These are phyloP conservation scores for Siphlonurus alternatus DNA, from an alignment of 2,888 invertebrate genomes.

Conservation along the genomic window DNA sequence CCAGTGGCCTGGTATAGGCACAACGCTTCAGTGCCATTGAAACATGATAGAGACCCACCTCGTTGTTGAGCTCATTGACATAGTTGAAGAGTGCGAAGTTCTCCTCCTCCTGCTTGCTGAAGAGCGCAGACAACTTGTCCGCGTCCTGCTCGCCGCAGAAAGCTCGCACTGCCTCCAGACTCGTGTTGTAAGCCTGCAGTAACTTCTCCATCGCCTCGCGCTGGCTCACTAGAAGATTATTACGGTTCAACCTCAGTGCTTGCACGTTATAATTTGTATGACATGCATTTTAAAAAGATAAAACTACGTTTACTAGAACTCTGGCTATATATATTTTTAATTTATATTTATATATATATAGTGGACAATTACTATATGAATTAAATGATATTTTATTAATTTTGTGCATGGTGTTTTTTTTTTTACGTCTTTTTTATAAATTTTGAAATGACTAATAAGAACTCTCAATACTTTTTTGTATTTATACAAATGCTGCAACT, in stretches of 20 bases:
- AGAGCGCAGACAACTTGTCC: constrained; percentile 43
- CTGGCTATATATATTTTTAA: no score
- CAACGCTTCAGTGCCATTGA: no score
- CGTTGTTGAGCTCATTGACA: constrained; percentile 74
- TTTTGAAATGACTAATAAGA: no score
- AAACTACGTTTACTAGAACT: no score
- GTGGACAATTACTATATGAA: neutral
- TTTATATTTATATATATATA: neutral
- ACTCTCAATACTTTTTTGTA: no score
- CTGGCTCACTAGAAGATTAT: constrained; percentile 28
- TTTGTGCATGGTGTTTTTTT: no score
- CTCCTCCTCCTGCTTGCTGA: constrained; percentile 71
- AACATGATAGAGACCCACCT: constrained; percentile 23
- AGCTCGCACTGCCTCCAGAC: constrained; percentile 54
- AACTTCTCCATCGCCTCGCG: constrained; percentile 51
- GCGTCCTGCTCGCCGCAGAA: constrained; percentile 23
- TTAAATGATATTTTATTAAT: neutral
- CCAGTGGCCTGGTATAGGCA: no score
- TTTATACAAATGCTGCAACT: no score
- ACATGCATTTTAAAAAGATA: neutral
- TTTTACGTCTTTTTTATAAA: no score
- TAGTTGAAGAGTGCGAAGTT: constrained; percentile 86
- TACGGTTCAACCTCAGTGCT: no score
- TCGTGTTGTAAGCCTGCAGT: constrained; percentile 53
- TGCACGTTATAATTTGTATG: neutral